These are phyloP conservation scores for Montipora sp. DNA, from an alignment of 64 coral and sea anemone genomes.

Conservation along the genomic window DNA sequence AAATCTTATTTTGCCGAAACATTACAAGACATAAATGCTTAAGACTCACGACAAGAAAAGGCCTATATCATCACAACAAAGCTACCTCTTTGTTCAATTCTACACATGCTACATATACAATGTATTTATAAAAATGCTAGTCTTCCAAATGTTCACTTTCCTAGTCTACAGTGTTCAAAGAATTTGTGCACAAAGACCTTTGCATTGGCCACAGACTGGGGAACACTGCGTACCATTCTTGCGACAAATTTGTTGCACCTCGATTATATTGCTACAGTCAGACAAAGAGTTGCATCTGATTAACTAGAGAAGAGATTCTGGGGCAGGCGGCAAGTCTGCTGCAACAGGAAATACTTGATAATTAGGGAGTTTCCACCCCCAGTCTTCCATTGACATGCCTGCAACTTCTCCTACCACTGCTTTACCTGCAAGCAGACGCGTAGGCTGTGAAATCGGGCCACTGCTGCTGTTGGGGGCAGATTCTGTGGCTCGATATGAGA, in stretches of 20 bases:
- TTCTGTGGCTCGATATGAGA: conserved; percentile 1
- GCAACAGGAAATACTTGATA: conserved; percentile 17
- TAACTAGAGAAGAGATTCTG: conserved; percentile 30
- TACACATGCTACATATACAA: too few relatives aligned
- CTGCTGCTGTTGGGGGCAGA: background rate
- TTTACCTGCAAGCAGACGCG: conserved; percentile 24
- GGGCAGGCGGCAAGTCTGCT: conserved; percentile 28
- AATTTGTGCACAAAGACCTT: background rate
- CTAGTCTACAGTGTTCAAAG: too few relatives aligned
- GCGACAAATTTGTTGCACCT: conserved; percentile 27
- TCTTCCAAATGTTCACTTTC: too few relatives aligned
- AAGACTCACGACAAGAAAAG: too few relatives aligned
- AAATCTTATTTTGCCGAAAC: too few relatives aligned
- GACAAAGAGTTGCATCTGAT: conserved; percentile 53
- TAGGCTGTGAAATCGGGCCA: conserved; percentile 26
- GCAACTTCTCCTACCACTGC: conserved; percentile 37
- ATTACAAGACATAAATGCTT: too few relatives aligned
- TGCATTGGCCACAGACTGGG: background rate
- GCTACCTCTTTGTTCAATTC: too few relatives aligned
- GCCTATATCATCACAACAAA: too few relatives aligned
- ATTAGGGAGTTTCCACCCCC: conserved; percentile 22
- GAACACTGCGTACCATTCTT: conserved; percentile 51
- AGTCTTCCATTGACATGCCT: conserved; percentile 8
- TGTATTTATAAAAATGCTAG: too few relatives aligned
- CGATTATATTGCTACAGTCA: background rate